Evolutionary conservation across 2,888 invertebrate genomes (phyloP).

Genomic region (Vanessa cardui): DNA sequence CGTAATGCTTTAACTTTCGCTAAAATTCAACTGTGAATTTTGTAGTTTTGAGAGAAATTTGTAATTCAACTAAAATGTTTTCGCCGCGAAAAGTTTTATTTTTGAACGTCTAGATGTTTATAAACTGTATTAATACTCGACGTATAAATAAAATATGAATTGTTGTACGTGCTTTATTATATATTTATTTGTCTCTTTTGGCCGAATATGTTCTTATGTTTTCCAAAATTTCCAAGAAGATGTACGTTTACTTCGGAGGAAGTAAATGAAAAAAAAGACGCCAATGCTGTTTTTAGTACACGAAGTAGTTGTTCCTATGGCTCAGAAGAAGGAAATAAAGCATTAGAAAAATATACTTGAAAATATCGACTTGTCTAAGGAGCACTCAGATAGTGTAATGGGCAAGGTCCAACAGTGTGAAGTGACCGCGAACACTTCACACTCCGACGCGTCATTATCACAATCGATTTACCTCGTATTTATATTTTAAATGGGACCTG

Average conservation of each 20-base stretch:
- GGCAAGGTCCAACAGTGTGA: slow-evolving; percentile 26
- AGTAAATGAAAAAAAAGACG: too few species aligned
- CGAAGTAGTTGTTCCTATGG: too few species aligned
- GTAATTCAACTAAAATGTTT: slow-evolving; percentile 7
- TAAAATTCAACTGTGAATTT: slow-evolving; percentile 8
- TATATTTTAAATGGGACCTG: slow-evolving; percentile 25
- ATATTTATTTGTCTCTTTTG: too few species aligned
- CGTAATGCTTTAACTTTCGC: slow-evolving; percentile 8
- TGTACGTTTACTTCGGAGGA: too few species aligned
- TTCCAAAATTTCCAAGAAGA: too few species aligned
- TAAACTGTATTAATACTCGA: too few species aligned
- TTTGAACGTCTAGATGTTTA: neutral
- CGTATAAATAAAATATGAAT: too few species aligned
- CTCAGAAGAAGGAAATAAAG: neutral
- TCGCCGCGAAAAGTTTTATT: neutral
- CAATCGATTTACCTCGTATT: slow-evolving; percentile 31
- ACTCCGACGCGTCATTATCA: slow-evolving; percentile 32
- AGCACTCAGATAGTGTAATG: slow-evolving; percentile 23
- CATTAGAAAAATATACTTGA: neutral
- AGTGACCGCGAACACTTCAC: slow-evolving; percentile 33
- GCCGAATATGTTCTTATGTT: too few species aligned
- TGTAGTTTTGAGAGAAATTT: slow-evolving; percentile 11
- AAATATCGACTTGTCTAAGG: slow-evolving; percentile 18
- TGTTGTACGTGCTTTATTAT: too few species aligned
- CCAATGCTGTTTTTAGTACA: too few species aligned